Percentiles rank a stretch among this genome's conserved stretches.
Conservation (phyloP, 2,113 vertebrate species). For the Oreotrochilus melanogaster region DNA sequence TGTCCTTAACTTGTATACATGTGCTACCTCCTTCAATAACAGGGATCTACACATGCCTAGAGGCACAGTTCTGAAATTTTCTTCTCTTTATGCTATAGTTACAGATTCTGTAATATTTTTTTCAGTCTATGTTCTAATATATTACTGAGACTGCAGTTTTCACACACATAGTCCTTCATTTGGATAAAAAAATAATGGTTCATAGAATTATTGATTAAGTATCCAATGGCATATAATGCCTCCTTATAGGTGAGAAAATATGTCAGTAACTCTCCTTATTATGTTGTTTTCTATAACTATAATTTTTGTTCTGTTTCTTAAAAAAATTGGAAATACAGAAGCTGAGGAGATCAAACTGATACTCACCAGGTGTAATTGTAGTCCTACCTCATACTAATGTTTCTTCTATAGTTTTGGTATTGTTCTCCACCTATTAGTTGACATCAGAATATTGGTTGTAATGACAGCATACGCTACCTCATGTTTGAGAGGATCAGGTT, state of each 20-base stretch:
- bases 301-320: background rate
- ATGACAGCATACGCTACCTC: background rate
- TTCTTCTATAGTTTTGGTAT: background rate
- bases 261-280: background rate
- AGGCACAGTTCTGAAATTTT: background rate
- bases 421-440: background rate
- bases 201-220: background rate
- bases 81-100: background rate
- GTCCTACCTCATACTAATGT: background rate
- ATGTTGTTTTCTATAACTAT: background rate
- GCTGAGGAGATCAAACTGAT: background rate
- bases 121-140: background rate
- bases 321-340: background rate
- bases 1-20: background rate
- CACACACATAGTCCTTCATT: background rate
- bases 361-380: background rate
- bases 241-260: background rate
- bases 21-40: rapidly evolving
- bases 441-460: background rate
- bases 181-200: background rate
- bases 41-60: background rate
- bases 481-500: background rate
- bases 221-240: background rate
- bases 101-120: background rate
- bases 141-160: background rate